Evolutionary conservation across 2,888 invertebrate species (phyloP).

Genomic region (Dryadula phaetusa): DNA sequence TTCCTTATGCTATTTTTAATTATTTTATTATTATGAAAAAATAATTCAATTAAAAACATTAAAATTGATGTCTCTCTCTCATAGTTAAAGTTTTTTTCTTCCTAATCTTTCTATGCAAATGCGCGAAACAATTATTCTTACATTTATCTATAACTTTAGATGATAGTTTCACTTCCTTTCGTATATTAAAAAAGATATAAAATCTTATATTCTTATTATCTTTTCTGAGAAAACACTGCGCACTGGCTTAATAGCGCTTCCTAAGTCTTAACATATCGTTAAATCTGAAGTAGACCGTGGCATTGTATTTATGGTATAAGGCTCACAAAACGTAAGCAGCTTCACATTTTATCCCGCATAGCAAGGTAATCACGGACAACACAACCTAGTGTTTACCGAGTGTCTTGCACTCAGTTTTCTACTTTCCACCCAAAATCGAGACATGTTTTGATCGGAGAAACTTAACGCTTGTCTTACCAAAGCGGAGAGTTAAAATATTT

Average conservation of each 20-base stretch:
- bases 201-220: neutral
- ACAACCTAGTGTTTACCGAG: no score
- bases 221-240: neutral
- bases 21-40: no score
- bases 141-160: neutral
- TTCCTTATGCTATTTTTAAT: no score
- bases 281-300: conserved; percentile 4
- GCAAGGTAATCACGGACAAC: no score
- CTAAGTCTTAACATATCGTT: conserved; percentile 7
- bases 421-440: no score
- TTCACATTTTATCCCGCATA: no score
- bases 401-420: no score
- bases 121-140: neutral
- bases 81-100: neutral
- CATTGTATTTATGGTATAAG: neutral
- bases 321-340: neutral
- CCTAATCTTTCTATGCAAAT: neutral
- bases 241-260: neutral
- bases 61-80: neutral
- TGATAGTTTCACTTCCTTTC: neutral
- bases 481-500: no score
- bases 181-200: neutral
- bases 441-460: no score
- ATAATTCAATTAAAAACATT: no score
- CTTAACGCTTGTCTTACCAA: no score